Conservation (phyloP, 2,888 invertebrate genomes). For the Andrena marginata region DNA sequence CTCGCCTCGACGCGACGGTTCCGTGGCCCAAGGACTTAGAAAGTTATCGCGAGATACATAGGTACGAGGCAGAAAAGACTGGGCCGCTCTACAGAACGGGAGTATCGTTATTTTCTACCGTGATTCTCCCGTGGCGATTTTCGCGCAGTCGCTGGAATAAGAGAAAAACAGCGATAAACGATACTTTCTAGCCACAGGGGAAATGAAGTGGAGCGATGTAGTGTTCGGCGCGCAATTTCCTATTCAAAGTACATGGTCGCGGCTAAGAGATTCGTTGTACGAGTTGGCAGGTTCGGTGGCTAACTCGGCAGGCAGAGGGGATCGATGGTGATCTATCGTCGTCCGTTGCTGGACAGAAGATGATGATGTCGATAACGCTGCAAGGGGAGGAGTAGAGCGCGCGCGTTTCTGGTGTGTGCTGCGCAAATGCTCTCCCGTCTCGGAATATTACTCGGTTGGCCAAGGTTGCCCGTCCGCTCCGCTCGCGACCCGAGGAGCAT, state of each 20-base stretch:
- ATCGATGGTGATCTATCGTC: conserved; percentile 28
- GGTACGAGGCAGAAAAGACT: conserved; percentile 27
- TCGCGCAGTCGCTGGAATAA: background rate
- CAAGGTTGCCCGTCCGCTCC: conserved; percentile 66
- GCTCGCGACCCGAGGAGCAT: conserved; percentile 51
- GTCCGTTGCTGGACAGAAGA: conserved; percentile 5
- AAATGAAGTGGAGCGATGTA: background rate
- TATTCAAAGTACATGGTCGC: background rate
- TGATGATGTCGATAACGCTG: too few relatives aligned
- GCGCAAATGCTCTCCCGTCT: conserved; percentile 66
- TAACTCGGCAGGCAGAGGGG: background rate
- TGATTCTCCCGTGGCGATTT: conserved; percentile 23
- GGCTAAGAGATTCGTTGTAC: too few relatives aligned
- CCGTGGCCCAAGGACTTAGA: conserved; percentile 39
- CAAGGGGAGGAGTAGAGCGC: too few relatives aligned
- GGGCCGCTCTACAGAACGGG: conserved; percentile 6
- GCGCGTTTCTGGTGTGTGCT: conserved; percentile 34
- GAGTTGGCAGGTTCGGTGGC: too few relatives aligned
- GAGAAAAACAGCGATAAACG: conserved; percentile 46
- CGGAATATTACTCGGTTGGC: conserved; percentile 70
- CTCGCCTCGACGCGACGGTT: background rate
- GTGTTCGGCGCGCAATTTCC: background rate
- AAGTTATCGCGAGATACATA: conserved; percentile 33
- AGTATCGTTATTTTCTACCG: conserved; percentile 16
- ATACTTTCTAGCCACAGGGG: conserved; percentile 42